phyloP scores from a whole-genome alignment of 2,888 invertebrate genomes.

The Drosophila robusta region DNA sequence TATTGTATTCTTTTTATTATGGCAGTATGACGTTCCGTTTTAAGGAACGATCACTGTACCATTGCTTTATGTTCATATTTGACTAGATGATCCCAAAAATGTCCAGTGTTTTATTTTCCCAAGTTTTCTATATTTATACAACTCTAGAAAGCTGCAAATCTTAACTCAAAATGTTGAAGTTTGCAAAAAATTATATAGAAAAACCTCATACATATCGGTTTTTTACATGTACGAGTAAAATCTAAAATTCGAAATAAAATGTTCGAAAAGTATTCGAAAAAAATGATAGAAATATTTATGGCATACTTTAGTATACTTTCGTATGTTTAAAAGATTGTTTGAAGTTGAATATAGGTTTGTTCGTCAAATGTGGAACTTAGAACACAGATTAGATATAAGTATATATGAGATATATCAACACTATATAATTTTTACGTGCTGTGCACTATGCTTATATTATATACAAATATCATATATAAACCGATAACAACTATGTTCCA shows the following conservation, averaged over 20 bases:
- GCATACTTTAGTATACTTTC: conserved; percentile 35
- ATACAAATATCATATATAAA: conserved; percentile 38
- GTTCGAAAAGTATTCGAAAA: neutral
- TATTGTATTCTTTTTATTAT: neutral
- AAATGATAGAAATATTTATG: neutral
- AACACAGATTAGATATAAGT: neutral
- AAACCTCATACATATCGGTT: neutral
- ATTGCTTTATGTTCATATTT: conserved; percentile 11
- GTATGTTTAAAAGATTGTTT: no score
- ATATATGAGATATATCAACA: conserved; percentile 8
- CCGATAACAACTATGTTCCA: conserved; percentile 31
- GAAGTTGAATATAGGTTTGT: neutral
- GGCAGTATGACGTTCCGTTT: neutral
- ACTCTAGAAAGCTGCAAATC: conserved; percentile 3
- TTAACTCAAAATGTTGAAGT: neutral
- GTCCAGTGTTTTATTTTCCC: neutral
- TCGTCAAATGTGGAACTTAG: neutral
- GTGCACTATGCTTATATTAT: conserved; percentile 41
- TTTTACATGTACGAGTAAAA: neutral
- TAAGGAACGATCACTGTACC: conserved; percentile 17
- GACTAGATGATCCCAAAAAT: neutral
- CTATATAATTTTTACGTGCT: conserved; percentile 33
- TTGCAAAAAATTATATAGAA: neutral
- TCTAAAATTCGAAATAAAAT: neutral
- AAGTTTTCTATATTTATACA: neutral